These are phyloP conservation scores for Drosophila sp. DNA, from an alignment of 1,140 invertebrate genomes.

Conservation along the genomic window DNA sequence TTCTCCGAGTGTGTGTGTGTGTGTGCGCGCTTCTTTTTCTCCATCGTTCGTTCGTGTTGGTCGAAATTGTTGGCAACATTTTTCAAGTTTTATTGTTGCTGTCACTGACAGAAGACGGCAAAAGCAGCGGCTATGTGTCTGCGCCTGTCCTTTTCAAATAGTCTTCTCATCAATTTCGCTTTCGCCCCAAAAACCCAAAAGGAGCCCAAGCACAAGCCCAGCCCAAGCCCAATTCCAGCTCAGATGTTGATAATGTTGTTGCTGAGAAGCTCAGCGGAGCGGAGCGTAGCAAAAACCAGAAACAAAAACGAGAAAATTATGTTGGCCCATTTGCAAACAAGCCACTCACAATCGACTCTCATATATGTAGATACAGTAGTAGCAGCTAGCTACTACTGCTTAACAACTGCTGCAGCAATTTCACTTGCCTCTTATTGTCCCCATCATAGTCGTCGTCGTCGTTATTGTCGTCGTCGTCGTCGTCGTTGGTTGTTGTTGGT, in stretches of 20 bases:
- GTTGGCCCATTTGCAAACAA: constrained; percentile 76
- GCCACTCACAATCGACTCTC: constrained; percentile 43
- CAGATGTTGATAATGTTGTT: constrained; percentile 17
- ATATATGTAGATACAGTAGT: neutral
- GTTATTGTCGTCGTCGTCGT: constrained; percentile 10
- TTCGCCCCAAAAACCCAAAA: neutral
- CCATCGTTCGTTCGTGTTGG: constrained; percentile 8
- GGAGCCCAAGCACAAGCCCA: neutral
- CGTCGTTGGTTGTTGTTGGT: constrained; percentile 11
- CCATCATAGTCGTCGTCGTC: neutral
- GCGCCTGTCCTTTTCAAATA: constrained; percentile 49
- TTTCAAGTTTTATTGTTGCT: constrained; percentile 75
- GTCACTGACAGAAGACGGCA: constrained; percentile 52
- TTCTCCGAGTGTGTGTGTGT: neutral
- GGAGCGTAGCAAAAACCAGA: constrained; percentile 2
- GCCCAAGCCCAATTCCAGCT: neutral
- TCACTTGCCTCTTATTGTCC: constrained; percentile 36
- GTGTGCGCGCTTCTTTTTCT: neutral
- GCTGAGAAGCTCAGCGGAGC: neutral
- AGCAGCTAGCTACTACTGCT: constrained; percentile 36
- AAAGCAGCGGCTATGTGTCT: constrained; percentile 47
- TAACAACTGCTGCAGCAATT: constrained; percentile 47
- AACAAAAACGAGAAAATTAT: constrained; percentile 64
- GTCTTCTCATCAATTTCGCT: constrained; percentile 63
- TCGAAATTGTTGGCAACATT: constrained; percentile 72